phyloP scores from a whole-genome alignment of 1,140 invertebrate species.

The Lerema accius region DNA sequence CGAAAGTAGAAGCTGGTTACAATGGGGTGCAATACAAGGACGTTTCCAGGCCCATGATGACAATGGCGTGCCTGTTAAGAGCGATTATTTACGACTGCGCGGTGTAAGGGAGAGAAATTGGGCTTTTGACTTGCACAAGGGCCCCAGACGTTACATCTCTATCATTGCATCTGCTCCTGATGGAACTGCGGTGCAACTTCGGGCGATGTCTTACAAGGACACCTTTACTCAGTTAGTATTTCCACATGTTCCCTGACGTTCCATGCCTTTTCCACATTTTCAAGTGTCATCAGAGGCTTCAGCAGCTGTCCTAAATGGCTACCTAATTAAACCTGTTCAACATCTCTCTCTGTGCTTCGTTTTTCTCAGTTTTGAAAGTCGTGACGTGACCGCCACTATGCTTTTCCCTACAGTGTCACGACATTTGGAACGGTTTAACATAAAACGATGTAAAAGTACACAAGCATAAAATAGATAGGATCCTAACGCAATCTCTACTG shows the following conservation, averaged over 20 bases:
- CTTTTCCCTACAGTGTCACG: too few species aligned
- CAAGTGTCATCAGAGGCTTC: too few species aligned
- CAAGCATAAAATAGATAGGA: neutral
- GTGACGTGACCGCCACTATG: too few species aligned
- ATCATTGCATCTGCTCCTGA: conserved; percentile 63
- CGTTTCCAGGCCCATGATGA: conserved; percentile 51
- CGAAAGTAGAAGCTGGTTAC: conserved; percentile 53
- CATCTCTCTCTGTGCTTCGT: too few species aligned
- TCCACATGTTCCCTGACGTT: too few species aligned
- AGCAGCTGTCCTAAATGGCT: too few species aligned
- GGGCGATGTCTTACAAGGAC: conserved; percentile 63
- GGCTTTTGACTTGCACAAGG: conserved; percentile 40
- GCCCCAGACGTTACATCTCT: conserved; percentile 54
- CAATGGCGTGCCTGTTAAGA: conserved; percentile 47
- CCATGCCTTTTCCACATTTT: too few species aligned
- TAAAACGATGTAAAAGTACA: too few species aligned
- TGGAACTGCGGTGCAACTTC: conserved; percentile 74
- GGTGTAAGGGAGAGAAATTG: conserved; percentile 77
- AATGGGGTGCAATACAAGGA: conserved; percentile 66
- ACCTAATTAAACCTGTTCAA: too few species aligned
- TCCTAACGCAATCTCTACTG: too few species aligned
- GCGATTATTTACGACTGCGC: conserved; percentile 75
- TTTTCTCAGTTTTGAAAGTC: too few species aligned
- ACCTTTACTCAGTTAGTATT: conserved; percentile 75
- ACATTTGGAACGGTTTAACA: too few species aligned